phyloP scores from a whole-genome alignment of 2,113 vertebrate species.

The Channa argus region DNA sequence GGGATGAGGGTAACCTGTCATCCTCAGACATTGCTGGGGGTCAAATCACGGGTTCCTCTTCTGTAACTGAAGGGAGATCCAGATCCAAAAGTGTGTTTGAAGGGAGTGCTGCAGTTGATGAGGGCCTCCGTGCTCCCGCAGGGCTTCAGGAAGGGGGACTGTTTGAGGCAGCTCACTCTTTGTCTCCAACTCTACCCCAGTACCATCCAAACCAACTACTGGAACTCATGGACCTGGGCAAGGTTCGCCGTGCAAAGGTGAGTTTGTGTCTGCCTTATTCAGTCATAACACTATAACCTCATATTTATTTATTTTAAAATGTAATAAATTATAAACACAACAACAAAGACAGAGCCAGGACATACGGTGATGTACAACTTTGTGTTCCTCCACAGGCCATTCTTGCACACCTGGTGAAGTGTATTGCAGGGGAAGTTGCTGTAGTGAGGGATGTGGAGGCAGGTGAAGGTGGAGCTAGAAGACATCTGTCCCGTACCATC shows the following conservation, averaged over 20 bases:
- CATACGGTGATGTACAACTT: not conserved
- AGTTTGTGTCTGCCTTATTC: conserved; percentile 7
- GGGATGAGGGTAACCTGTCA: conserved; percentile 80
- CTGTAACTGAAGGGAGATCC: conserved; percentile 80
- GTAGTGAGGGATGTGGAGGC: conserved; percentile 93
- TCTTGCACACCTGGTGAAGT: conserved; percentile 96
- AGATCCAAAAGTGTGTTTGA: conserved; percentile 91
- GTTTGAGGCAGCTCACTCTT: conserved; percentile 96
- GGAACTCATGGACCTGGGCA: conserved; percentile 97
- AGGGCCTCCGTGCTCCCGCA: conserved; percentile 90
- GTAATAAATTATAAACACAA: too few species aligned
- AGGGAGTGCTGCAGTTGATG: conserved; percentile 86
- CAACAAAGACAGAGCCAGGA: not conserved
- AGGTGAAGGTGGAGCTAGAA: conserved; percentile 90
- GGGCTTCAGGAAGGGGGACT: conserved; percentile 96
- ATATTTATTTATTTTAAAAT: not conserved
- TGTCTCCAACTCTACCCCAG: conserved; percentile 96
- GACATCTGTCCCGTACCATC: conserved; percentile 96
- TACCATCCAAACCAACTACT: conserved; percentile 97
- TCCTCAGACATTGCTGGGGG: conserved; percentile 78
- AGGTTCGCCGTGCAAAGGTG: conserved; percentile 93
- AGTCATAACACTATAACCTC: not conserved
- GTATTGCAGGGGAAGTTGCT: conserved; percentile 97
- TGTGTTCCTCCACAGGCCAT: conserved; percentile 83
- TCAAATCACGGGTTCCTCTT: conserved; percentile 62